Evolutionary conservation across 2,797 vertebrate genomes (phyloP).

Genomic region (Tokudaia tokunoshimensis): DNA sequence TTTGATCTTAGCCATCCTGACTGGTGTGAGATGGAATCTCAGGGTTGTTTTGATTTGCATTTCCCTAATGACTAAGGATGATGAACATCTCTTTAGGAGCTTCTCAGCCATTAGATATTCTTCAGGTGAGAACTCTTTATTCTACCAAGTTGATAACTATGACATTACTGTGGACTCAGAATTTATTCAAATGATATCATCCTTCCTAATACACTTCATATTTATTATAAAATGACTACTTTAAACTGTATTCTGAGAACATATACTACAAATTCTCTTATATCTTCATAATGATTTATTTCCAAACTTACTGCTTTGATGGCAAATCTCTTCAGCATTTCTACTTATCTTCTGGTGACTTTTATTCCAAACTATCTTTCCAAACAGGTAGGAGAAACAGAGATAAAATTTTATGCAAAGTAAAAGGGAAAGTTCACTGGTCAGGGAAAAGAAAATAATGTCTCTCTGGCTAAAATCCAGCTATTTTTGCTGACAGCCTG

Average conservation of each 20-base stretch:
- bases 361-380: neutral
- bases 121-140: too few species aligned
- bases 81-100: too few species aligned
- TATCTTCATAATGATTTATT: neutral
- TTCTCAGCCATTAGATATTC: too few species aligned
- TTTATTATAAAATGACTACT: neutral
- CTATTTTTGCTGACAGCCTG: neutral
- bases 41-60: too few species aligned
- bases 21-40: too few species aligned
- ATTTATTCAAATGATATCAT: slow-evolving; percentile 45
- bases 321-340: neutral
- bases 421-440: slow-evolving; percentile 16
- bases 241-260: neutral
- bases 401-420: neutral
- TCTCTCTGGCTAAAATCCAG: neutral
- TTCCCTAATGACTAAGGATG: too few species aligned
- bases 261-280: neutral
- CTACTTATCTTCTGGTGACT: neutral
- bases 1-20: too few species aligned
- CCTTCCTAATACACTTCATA: neutral
- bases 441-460: neutral
- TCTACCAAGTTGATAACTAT: slow-evolving; percentile 30
- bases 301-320: neutral
- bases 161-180: neutral
- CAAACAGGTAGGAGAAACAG: neutral